phyloP scores from a whole-genome alignment of 2,888 invertebrate genomes.

The Leucozona laternaria region DNA sequence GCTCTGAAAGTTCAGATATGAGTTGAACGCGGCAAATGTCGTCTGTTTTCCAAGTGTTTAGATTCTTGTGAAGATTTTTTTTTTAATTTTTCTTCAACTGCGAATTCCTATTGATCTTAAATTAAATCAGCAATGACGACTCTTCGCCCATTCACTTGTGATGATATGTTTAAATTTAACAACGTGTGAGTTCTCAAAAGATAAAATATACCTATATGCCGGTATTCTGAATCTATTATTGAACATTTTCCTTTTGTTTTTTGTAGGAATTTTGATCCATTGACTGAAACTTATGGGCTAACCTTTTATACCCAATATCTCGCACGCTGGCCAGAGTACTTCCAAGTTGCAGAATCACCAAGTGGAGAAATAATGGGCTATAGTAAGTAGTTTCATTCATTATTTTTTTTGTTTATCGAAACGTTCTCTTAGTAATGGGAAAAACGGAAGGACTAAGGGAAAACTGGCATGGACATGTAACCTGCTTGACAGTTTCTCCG shows the following conservation, averaged over 20 bases:
- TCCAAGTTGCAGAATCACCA: slow-evolving; percentile 97
- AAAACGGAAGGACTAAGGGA: slow-evolving; percentile 98
- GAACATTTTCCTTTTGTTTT: slow-evolving; percentile 81
- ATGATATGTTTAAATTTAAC: slow-evolving; percentile 97
- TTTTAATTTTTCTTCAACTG: slow-evolving; percentile 49
- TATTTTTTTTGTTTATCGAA: neutral
- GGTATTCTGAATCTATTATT: neutral
- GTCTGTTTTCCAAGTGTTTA: neutral
- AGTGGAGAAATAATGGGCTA: slow-evolving; percentile 99
- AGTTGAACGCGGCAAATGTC: too few species aligned
- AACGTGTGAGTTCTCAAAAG: slow-evolving; percentile 90
- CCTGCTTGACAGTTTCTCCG: slow-evolving; percentile 97
- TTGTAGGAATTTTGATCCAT: slow-evolving; percentile 97
- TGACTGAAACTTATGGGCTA: slow-evolving; percentile 98
- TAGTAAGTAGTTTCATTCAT: slow-evolving; percentile 87
- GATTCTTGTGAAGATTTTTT: neutral
- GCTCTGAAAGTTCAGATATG: too few species aligned
- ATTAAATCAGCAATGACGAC: slow-evolving; percentile 89
- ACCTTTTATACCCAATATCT: slow-evolving; percentile 99
- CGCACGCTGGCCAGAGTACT: slow-evolving; percentile 99
- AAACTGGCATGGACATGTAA: slow-evolving; percentile 99
- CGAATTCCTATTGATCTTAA: neutral
- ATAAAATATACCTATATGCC: neutral
- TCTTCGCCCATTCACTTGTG: slow-evolving; percentile 95
- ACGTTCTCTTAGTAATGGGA: slow-evolving; percentile 92